These are phyloP conservation scores for Anas georgica DNA, from an alignment of 2,797 vertebrate species.

Conservation along the genomic window DNA sequence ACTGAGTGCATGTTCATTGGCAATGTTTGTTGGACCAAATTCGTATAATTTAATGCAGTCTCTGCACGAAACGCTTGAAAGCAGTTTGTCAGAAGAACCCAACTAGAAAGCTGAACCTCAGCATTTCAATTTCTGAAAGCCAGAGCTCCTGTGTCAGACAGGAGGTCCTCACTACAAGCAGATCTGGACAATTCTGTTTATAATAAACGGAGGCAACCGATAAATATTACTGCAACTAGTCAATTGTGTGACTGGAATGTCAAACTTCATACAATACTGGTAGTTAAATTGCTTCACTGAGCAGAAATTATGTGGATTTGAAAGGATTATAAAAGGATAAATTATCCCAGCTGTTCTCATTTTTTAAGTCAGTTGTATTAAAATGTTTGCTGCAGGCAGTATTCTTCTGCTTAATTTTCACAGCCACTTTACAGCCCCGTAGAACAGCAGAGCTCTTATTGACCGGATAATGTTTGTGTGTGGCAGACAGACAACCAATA, in stretches of 20 bases:
- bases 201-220: neutral
- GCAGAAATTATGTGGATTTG: constrained; percentile 46
- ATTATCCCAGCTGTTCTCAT: constrained; percentile 26
- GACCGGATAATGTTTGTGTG: neutral
- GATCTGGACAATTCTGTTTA: constrained; percentile 7
- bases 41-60: neutral
- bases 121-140: neutral
- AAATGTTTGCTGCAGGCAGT: constrained; percentile 16
- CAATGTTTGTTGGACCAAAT: neutral
- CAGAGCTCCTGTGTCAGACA: neutral
- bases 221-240: constrained; percentile 31
- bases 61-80: constrained; percentile 7
- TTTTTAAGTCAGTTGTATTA: constrained; percentile 15
- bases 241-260: constrained; percentile 35
- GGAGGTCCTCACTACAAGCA: neutral
- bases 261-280: constrained; percentile 4
- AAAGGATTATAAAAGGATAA: constrained; percentile 51
- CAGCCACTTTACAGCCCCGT: neutral
- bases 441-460: neutral
- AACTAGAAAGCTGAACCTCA: neutral
- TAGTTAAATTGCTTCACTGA: constrained; percentile 34
- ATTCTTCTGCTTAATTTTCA: neutral
- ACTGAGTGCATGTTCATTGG: neutral
- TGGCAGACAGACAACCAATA: neutral
- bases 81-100: neutral